Evolutionary conservation across 2,888 invertebrate species (phyloP), one percentile per base, ranked within the genome.

Genomic region (Agriopis marginaria): DNA sequence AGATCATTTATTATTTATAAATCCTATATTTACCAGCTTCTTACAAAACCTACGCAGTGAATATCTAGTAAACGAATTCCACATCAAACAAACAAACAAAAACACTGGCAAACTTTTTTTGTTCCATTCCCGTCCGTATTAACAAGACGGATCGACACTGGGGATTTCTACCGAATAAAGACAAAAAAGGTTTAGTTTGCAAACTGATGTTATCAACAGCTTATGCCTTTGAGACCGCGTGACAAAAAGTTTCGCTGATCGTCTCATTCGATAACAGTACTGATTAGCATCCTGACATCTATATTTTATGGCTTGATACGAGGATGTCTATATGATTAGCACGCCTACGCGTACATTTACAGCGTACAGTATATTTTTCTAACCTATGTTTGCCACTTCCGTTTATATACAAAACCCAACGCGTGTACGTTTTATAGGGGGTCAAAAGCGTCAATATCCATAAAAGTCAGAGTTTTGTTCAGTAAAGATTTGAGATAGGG

Each of bases 151-250:
- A 80, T 79, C 74, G 75, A 66, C 75, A 65, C 69, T 47, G 23
- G 55, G 66, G 74, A 75, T 73, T 70, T 74, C 72, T 77, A 66
- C 70, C 70, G 74, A 78, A 70, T 60, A 80, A 82, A 82, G 50
- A 82, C 77, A 85, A 88, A 88, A 87, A 84, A 83, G 80, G 82
- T 82, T 78, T 86, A 87, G 88, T 87, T 90, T 83, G 90, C 88
- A 84, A 89, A 86, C 83, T 85, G 83, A 88, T 85, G 84, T 80
- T 89, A 92, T 92, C 92, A 84, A 89, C 69, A 88, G 92, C 86
- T 80, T 70, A 79, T 76, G 79, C 80, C 85, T 84, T 86, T 84
- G 79, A 86, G 83, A 83, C 76, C 77, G 76, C 71, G 70, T 80
- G 74, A 71, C 75, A 91, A 89, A 90, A 88, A 82, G 76, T 79